phyloP scores from a whole-genome alignment of 2,113 vertebrate genomes.

The Puntigrus tetrazona region DNA sequence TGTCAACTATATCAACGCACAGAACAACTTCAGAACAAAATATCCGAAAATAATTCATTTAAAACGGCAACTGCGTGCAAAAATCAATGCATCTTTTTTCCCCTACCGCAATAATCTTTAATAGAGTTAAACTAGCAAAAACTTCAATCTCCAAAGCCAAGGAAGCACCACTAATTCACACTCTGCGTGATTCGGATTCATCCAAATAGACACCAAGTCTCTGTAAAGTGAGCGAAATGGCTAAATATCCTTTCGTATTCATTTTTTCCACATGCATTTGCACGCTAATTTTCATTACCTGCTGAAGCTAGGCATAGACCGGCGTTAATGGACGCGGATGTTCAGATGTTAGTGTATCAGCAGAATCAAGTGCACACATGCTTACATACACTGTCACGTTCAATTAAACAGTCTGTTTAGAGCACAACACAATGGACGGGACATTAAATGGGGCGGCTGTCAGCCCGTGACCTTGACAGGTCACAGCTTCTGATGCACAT shows the following conservation, averaged over 20 bases:
- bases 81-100: background rate
- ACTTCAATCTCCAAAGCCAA: background rate
- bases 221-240: background rate
- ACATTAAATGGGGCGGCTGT: conserved; percentile 9
- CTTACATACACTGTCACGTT: background rate
- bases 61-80: background rate
- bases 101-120: background rate
- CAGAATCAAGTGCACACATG: conserved; percentile 6
- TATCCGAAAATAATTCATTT: background rate
- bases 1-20: background rate
- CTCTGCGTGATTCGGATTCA: background rate
- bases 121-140: background rate
- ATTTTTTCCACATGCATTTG: background rate
- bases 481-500: conserved; percentile 63
- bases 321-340: background rate
- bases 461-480: conserved; percentile 75
- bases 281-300: background rate
- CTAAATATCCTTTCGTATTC: background rate
- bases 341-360: background rate
- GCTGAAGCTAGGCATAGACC: background rate
- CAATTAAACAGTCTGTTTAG: conserved; percentile 36
- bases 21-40: background rate
- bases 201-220: background rate
- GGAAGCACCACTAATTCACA: background rate
- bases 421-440: conserved; percentile 6